phyloP scores from a whole-genome alignment of 2,113 vertebrate genomes.

The Ceyx cyanopectus region DNA sequence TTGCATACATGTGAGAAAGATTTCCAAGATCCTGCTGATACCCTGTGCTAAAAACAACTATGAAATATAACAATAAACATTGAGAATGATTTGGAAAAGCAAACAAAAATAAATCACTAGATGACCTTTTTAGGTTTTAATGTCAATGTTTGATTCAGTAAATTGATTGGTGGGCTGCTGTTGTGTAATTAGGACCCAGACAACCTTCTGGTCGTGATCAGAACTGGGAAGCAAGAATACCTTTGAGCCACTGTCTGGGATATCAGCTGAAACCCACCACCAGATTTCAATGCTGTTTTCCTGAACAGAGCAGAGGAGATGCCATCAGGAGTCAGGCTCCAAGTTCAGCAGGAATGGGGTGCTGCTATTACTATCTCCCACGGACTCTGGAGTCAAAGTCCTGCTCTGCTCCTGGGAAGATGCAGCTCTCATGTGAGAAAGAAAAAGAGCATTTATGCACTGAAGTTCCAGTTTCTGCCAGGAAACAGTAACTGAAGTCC shows the following conservation, averaged over 20 bases:
- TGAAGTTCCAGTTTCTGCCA: neutral
- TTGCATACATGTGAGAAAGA: neutral
- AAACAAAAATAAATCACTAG: neutral
- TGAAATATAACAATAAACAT: neutral
- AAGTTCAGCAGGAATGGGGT: neutral
- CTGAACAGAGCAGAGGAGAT: neutral
- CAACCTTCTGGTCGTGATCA: neutral
- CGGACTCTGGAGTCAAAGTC: neutral
- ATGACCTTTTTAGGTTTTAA: neutral
- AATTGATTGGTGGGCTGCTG: neutral
- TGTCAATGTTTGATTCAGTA: neutral
- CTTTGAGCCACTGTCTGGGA: fast-evolving
- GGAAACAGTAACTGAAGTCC: slow-evolving; percentile 15
- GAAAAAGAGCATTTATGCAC: neutral
- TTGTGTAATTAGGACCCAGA: neutral
- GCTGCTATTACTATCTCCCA: neutral
- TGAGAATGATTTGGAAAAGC: neutral
- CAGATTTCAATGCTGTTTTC: neutral
- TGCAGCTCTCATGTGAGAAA: neutral
- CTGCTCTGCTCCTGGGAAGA: neutral
- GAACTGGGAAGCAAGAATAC: neutral
- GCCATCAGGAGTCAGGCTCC: fast-evolving
- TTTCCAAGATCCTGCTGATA: neutral
- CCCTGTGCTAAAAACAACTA: neutral
- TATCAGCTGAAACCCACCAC: neutral